Evolutionary conservation across 2,113 vertebrate species (phyloP), one percentile per base, ranked within the genome.

Genomic region (Bothrops jararaca): DNA sequence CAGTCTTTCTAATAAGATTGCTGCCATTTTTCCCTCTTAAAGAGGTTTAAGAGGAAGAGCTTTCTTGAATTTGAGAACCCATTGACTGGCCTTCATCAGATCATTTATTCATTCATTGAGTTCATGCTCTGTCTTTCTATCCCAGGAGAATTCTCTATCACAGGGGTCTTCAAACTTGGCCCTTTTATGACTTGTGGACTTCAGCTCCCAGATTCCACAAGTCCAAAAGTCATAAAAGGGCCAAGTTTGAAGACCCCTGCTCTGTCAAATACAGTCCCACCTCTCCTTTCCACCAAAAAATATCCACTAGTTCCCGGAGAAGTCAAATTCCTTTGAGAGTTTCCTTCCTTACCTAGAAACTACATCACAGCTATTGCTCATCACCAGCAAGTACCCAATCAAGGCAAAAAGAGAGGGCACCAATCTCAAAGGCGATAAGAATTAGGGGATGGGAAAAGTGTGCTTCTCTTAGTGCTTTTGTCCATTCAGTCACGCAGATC

Each of bases 371-470:
- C 42, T 3, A 86, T 60, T 91, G 57, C 54, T 23, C 39, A 93
- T 93, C 50, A 53, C 87, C 91, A 74, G 74, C 86, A 57, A 86
- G 48, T 54, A 91, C 90, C 64, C 69, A 93, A 91, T 89, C 93
- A 85, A 89, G 13, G 57, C 53, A 88, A 34, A 80, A 42, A 85
- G 56, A 92, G 80, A 85, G 89, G 80, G 64, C 54, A 91, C 24
- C 74, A 94, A 92, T 54, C 89, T 60, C 60, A 93, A 60, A 80
- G 54, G 34, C 18, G 1, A n/a, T 54, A 85, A 90, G 89, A 85
- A 86, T 90, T 90, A 86, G 56, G 56, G 88, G 92, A 57, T 90
- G 48, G n/a, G 85, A 23, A 48, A 92, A 90, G 54, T 24, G 85
- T 90, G 54, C 86, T 94, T 80, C 89, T 87, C 5, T 20, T 50